Evolutionary conservation across 2,888 invertebrate species (phyloP), one percentile per base, ranked within the genome.

Genomic region (Tipula confusa): DNA sequence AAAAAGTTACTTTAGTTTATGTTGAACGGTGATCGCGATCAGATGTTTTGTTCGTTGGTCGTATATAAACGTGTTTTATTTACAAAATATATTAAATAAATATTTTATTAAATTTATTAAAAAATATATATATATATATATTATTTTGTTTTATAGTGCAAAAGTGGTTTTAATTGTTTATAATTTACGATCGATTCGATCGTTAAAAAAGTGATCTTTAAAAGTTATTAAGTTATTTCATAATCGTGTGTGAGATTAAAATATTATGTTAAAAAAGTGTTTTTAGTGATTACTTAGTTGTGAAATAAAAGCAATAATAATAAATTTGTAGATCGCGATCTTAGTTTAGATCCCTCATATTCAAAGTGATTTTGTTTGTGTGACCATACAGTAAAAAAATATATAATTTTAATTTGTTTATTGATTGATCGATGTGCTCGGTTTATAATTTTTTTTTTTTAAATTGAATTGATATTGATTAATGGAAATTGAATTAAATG

Each of bases 11-110:
- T 80, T 80, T 80, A 80, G 80, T 80, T 80, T 80, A 4, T 29
- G n/a, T 29, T 80, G 80, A 80, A 80, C 80, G 29, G 29, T 80
- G 80, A 80, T 80, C 80, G 80, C 29, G 80, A 80, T 80, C 29
- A 80, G 29, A 80, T 80, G 80, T 80, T 29, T 29, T 80, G 31
- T 11, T 31, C 15, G 29, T 80, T 6, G 29, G 7, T 29, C 29
- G 80, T 29, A 5, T 28, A 79, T 28, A 15, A 29, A 7, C 31
- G 29, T 29, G n/a, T n/a, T n/a, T 6, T n/a, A 29, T 29, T 80
- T 80, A 80, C 29, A 15, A 29, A 15, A 7, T 29, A 80, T 80
- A 80, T 29, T 80, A 31, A 80, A 80, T 80, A 80, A 80, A 80
- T 80, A 80, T 28, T n/a, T 64, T 15, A 64, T 13, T 15, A 64